Evolutionary conservation across 2,797 vertebrate genomes (phyloP), one percentile per base, ranked within the genome.

Genomic region (Coranthus polyacanthus): DNA sequence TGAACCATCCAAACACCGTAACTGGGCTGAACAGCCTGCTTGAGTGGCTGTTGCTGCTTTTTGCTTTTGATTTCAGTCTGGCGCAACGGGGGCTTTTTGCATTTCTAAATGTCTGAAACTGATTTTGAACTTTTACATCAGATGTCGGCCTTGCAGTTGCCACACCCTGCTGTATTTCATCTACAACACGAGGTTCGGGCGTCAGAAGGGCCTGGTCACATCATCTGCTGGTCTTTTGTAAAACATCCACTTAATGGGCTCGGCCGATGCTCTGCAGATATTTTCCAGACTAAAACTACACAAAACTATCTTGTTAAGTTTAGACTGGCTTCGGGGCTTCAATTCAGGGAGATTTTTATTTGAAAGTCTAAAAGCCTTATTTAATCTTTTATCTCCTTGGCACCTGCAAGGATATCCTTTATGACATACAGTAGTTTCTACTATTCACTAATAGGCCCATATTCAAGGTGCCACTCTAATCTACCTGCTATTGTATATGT

Each of bases 301-400:
- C 29, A 6, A 49, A 26, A 39, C 29, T 21, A 39, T 46, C 38
- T 18, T 26, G 11, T 34, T 24, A 59, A 22, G 46, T 51, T 55
- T 36, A 34, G 5, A 2, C 39, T 53, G 41, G 24, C 10, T 62
- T 32, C 13, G 34, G 47, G 38, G 26, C 36, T 51, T 55, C 45
- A 64, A 18, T 16, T 0, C n/a, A 55, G 17, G 5, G 5, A 29
- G 9, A 56, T 54, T 44, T 65, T 47, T 56, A 32, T 22, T 63
- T 58, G 15, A 68, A 58, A 39, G 29, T 46, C 56, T 49, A 18
- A 72, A 49, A 37, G 55, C 41, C 38, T 41, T 54, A 65, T 72
- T 53, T 20, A 26, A 75, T 75, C 32, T 8, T 60, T 67, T 43
- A 56, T 34, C 64, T 69, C 51, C 12, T 6, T 65, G 60, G 41